phyloP scores from a whole-genome alignment of 1,140 invertebrate genomes.

The Mycetomoellerius zeteki region DNA sequence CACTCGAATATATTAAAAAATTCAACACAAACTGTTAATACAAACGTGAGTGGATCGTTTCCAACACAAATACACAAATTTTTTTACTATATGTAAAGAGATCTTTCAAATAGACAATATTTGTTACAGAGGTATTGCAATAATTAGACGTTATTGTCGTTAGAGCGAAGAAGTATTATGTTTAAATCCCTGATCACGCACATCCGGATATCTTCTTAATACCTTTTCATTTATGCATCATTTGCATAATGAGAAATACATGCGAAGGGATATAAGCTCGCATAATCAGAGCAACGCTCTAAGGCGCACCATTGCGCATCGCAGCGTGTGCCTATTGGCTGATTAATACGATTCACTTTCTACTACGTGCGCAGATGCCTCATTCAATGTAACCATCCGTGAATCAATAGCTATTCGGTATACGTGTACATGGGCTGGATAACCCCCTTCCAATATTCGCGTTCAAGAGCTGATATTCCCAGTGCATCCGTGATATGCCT shows the following conservation, averaged over 20 bases:
- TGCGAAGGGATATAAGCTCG: conserved; percentile 3
- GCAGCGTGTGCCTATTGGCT: conserved; percentile 5
- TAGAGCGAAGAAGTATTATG: background rate
- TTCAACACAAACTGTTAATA: too few species aligned
- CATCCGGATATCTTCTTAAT: conserved; percentile 16
- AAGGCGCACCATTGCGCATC: conserved; percentile 9
- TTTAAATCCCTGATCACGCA: conserved; percentile 10
- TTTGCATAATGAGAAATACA: conserved; percentile 34
- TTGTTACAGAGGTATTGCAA: background rate
- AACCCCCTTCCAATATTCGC: conserved; percentile 32
- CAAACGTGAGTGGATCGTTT: too few species aligned
- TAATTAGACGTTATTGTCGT: background rate
- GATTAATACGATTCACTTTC: conserved; percentile 58
- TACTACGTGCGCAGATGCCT: conserved; percentile 35
- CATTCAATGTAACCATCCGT: conserved; percentile 50
- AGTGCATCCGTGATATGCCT: conserved; percentile 35
- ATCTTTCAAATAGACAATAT: background rate
- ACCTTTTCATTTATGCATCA: background rate
- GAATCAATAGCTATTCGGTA: conserved; percentile 42
- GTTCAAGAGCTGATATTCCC: conserved; percentile 28
- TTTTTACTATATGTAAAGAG: background rate
- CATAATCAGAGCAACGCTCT: conserved; percentile 27
- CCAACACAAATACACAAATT: too few species aligned
- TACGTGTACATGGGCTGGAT: conserved; percentile 3
- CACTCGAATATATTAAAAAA: too few species aligned